Evolutionary conservation across 2,797 vertebrate species (phyloP).

Genomic region (Selene dorsalis): DNA sequence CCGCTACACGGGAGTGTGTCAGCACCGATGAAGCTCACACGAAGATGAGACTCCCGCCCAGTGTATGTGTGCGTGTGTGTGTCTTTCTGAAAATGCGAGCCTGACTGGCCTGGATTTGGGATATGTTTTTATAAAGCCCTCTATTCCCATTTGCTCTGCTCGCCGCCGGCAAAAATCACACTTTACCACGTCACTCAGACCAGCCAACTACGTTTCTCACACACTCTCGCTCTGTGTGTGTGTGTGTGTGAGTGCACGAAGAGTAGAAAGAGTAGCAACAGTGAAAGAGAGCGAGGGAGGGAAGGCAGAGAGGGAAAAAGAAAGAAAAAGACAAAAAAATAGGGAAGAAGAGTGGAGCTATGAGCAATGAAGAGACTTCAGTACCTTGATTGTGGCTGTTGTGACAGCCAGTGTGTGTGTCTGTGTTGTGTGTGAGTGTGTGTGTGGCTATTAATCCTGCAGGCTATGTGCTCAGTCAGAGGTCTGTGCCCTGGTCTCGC

Average conservation of each 20-base stretch:
- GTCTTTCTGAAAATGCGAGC: slow-evolving; percentile 28
- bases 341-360: slow-evolving; percentile 3
- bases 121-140: slow-evolving; percentile 59
- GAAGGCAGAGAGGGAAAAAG: neutral
- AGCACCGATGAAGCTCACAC: slow-evolving; percentile 75
- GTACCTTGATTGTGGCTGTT: slow-evolving; percentile 7
- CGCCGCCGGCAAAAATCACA: slow-evolving; percentile 48
- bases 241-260: neutral
- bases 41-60: slow-evolving; percentile 57
- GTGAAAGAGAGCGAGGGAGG: neutral
- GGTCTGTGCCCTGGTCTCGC: slow-evolving; percentile 49
- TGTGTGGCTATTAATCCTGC: slow-evolving; percentile 54
- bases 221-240: neutral
- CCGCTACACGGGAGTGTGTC: slow-evolving; percentile 75
- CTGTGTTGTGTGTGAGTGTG: slow-evolving; percentile 8
- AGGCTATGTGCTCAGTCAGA: slow-evolving; percentile 44
- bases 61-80: slow-evolving; percentile 21
- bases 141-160: slow-evolving; percentile 48
- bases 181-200: slow-evolving; percentile 41
- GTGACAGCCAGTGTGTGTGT: slow-evolving; percentile 28
- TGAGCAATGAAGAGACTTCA: slow-evolving; percentile 41
- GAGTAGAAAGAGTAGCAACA: neutral
- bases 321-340: neutral
- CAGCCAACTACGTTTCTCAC: slow-evolving; percentile 12
- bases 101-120: slow-evolving; percentile 60